Percentiles rank a stretch among this genome's conserved stretches.
Conservation (phyloP, 2,888 invertebrate genomes). For the Melikaiella ostensackeni region DNA sequence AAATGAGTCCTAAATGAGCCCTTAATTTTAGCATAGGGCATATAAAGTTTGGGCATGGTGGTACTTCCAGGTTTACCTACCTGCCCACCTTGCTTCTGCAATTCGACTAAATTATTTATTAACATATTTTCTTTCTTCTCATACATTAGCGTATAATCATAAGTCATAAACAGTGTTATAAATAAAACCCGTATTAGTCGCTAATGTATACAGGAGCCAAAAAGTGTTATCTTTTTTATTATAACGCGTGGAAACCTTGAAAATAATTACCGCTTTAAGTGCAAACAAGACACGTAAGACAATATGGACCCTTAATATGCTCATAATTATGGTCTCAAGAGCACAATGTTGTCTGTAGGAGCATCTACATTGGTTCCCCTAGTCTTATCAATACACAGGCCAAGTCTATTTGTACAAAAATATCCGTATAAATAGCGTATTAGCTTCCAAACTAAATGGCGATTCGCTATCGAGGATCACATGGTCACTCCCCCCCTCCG, state of each 20-base stretch:
- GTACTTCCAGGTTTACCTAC: too few relatives aligned
- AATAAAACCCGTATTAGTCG: slow-evolving; percentile 14
- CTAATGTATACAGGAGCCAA: slow-evolving; percentile 1
- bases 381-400: not conserved
- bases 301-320: slow-evolving; percentile 8
- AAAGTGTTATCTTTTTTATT: slow-evolving; percentile 14
- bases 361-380: not conserved
- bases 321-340: not conserved
- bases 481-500: too few relatives aligned
- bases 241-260: slow-evolving; percentile 23
- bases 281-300: slow-evolving; percentile 26
- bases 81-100: too few relatives aligned
- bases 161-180: not conserved
- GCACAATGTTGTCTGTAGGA: not conserved
- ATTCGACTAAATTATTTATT: too few relatives aligned
- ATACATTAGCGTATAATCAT: not conserved
- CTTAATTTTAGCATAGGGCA: too few relatives aligned
- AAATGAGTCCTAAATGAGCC: too few relatives aligned
- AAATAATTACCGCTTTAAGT: slow-evolving; percentile 35
- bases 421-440: not conserved
- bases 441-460: not conserved
- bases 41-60: too few relatives aligned
- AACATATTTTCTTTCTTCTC: too few relatives aligned
- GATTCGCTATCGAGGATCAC: too few relatives aligned
- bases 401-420: not conserved